Evolutionary conservation across 37 sponge, comb jelly and placozoan genomes (phyloP).

Genomic region (Halisarca cf. caerulea): DNA sequence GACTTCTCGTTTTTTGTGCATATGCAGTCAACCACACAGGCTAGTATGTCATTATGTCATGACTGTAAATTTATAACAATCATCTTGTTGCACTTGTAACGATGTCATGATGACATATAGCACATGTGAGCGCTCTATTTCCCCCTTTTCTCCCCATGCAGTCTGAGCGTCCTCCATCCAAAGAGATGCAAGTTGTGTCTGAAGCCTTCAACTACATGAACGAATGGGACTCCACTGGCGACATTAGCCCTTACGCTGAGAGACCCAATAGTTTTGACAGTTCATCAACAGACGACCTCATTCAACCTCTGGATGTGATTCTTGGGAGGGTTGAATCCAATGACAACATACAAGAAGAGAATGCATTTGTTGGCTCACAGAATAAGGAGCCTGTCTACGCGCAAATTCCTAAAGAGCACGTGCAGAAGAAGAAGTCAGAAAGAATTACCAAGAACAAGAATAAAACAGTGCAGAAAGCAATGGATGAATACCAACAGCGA

Average conservation of each 20-base stretch:
- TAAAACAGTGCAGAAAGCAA: constrained; percentile 25
- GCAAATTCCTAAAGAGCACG: constrained; percentile 28
- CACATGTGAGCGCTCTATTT: too few relatives aligned
- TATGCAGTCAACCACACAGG: too few relatives aligned
- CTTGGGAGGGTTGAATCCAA: background rate
- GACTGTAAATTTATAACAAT: too few relatives aligned
- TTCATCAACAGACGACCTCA: too few relatives aligned
- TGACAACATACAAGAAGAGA: background rate
- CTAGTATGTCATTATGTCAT: too few relatives aligned
- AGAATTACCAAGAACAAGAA: background rate
- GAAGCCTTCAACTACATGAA: background rate
- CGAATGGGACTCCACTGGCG: background rate
- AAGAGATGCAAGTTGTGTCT: background rate
- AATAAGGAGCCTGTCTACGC: constrained; percentile 36
- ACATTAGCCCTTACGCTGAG: background rate
- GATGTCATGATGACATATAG: too few relatives aligned
- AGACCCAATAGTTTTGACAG: background rate
- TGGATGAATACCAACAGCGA: constrained; percentile 17
- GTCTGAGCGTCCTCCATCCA: background rate
- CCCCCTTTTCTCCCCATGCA: too few relatives aligned
- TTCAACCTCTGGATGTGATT: too few relatives aligned
- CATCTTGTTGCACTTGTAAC: too few relatives aligned
- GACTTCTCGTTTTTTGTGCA: too few relatives aligned
- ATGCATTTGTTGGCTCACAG: background rate
- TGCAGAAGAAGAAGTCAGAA: constrained; percentile 12